Evolutionary conservation across 2,113 vertebrate genomes (phyloP), one percentile per base, ranked within the genome.

Genomic region (Colaptes auratus): DNA sequence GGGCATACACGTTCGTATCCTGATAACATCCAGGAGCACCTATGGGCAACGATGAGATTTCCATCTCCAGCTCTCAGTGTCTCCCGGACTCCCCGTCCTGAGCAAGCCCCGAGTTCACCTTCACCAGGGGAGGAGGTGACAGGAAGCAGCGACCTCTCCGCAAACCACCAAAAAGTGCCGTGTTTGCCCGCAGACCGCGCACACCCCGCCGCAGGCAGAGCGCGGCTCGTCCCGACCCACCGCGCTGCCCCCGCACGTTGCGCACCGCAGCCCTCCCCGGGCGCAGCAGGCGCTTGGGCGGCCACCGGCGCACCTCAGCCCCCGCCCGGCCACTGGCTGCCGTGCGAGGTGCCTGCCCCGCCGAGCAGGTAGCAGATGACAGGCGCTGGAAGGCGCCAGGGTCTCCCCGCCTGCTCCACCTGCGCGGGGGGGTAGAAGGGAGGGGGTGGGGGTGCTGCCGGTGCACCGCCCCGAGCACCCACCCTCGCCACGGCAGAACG

Each of bases 1-100:
- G 77, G 72, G 85, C 72, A 60, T 90, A 92, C 91, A 25, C n/a
- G 82, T 94, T 93, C 82, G 5, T 7, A 52, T 46, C 64, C 94
- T 53, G 92, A 74, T 42, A 90, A 55, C 23, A 35, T 59, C 73
- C 18, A 52, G 93, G 73, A 53, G 67, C 59, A 83, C 84, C 78
- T 52, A 83, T 28, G 46, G 78, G 31, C 82, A 75, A 4, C 5
- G 84, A 42, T 7, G 67, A 53, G 61, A 30, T 30, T 39, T 21
- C 35, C 75, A 27, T 82, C 33, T 30, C 76, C 52, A 16, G 14
- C 61, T 61, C 33, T 20, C 76, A 15, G 48, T 12, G 24, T 12
- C 58, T 15, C 42, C 82, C 50, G 60, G 19, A 44, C 66, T 5
- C 74, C 46, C 73, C 15, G 36, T 63, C 52, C 75, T 1, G 36